These are phyloP conservation scores for Sebastes vulpes DNA, from an alignment of 2,797 vertebrate species.

Conservation along the genomic window DNA sequence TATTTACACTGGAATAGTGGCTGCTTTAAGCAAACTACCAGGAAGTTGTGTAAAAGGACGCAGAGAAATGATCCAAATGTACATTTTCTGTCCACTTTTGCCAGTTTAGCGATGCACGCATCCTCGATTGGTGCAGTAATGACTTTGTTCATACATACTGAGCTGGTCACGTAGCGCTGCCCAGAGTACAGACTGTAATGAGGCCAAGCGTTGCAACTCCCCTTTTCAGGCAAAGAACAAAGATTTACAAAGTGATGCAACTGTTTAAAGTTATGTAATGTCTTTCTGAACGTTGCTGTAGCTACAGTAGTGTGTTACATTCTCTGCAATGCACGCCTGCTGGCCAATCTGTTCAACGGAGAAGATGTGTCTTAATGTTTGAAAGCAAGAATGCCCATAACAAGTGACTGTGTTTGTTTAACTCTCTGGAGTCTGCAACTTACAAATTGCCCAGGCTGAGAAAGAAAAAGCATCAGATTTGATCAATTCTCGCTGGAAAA, in stretches of 20 bases:
- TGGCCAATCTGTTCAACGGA: slow-evolving; percentile 15
- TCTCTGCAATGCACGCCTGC: slow-evolving; percentile 18
- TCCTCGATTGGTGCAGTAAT: neutral
- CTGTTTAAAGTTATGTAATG: slow-evolving; percentile 37
- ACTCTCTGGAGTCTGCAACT: neutral
- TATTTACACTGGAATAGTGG: neutral
- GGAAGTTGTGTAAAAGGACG: neutral
- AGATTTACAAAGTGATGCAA: slow-evolving; percentile 42
- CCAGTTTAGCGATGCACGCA: neutral
- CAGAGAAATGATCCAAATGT: neutral
- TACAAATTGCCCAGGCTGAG: neutral
- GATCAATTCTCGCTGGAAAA: neutral
- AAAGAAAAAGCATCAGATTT: slow-evolving; percentile 8
- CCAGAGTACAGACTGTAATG: slow-evolving; percentile 8
- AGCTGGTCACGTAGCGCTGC: neutral
- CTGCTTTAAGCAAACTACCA: neutral
- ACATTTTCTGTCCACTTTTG: neutral
- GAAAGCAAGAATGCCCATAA: slow-evolving; percentile 2
- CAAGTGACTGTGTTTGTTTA: slow-evolving; percentile 3
- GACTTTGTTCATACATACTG: neutral
- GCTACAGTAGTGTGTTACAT: slow-evolving; percentile 18
- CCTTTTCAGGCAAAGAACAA: slow-evolving; percentile 21
- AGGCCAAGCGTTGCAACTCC: neutral
- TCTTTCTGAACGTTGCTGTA: slow-evolving; percentile 23
- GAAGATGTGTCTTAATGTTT: neutral